Evolutionary conservation across 2,797 vertebrate genomes (phyloP), one percentile per base, ranked within the genome.

Genomic region (Xiphorhynchus erythropygius): DNA sequence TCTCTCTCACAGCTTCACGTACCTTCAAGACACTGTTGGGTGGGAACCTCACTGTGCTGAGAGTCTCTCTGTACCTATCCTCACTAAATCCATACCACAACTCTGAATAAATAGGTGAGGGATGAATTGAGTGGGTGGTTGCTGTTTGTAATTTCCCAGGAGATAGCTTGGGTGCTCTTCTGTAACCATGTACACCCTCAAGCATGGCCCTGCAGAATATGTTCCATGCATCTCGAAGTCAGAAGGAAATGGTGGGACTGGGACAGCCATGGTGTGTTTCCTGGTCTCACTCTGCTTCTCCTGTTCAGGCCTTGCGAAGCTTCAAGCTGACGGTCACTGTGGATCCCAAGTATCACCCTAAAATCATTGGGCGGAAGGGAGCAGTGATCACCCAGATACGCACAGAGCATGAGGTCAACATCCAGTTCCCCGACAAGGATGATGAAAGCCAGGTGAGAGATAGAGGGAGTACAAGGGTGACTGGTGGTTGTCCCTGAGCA

Each of bases 391-490:
- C 99, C 30, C 99, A 98, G 93, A 99, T 99, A 97, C 99, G 99
- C 93, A 98, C 98, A 24, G 99, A 99, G 69, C 99, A 99, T 7
- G 99, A 99, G 8, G 99, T 99, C 39, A 99, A 99, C 98, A 99
- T 99, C 97, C 99, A 99, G 96, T 99, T 99, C 94, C 99, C 99
- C 0, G 99, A 99, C 89, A 99, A 99, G 97, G 99, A 98, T 33
- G 99, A 99, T 81, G 99, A 99, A 92, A 99, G 98, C 97, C 99
- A 99, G 98, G 99, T 99, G 92, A 93, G 96, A 82, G 74, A 13
- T 22, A 22, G 42, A 69, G 50, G 12, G 18, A 14, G 7, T 44
- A 18, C 28, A 14, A 10, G 25, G 27, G 47, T 27, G 9, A 23
- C 33, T 49, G 23, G 17, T 90, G 49, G 9, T 18, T 42, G 42